Conservation (phyloP, 2,113 vertebrate genomes). For the Gyps fulvus region DNA sequence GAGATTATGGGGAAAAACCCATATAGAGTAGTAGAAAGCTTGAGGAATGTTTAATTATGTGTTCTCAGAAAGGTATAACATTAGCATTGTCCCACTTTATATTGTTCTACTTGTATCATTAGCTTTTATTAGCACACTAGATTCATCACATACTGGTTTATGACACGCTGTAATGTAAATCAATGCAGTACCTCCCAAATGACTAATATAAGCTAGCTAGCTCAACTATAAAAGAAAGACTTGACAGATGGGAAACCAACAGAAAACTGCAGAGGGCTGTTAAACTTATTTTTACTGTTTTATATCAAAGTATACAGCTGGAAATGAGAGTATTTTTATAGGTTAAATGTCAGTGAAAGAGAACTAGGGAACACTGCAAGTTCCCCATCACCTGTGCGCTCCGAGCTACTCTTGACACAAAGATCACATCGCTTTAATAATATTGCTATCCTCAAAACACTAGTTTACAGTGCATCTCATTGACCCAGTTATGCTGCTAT, state of each 20-base stretch:
- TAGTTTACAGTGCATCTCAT: rapidly evolving
- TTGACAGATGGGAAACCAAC: conserved; percentile 53
- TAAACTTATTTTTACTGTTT: conserved; percentile 8
- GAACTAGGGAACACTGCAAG: not conserved
- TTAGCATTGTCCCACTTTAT: conserved; percentile 39
- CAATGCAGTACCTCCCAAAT: conserved; percentile 41
- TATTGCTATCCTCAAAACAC: not conserved
- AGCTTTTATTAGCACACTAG: conserved; percentile 57
- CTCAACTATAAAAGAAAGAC: conserved; percentile 35
- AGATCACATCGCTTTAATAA: not conserved
- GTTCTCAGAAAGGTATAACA: conserved; percentile 13
- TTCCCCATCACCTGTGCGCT: not conserved
- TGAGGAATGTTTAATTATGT: conserved; percentile 3
- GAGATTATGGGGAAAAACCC: not conserved
- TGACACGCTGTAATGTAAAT: conserved; percentile 24
- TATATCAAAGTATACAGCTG: conserved; percentile 4
- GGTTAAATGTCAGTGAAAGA: not conserved
- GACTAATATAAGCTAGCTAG: conserved; percentile 45
- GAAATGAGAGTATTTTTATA: not conserved
- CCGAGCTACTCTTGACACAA: not conserved
- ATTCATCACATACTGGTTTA: conserved; percentile 39
- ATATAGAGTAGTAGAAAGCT: not conserved
- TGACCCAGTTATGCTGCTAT: not conserved
- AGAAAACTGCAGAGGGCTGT: conserved; percentile 22
- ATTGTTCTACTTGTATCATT: conserved; percentile 55